Evolutionary conservation across 2,797 vertebrate species (phyloP).

Genomic region (Ispidina lecontei): DNA sequence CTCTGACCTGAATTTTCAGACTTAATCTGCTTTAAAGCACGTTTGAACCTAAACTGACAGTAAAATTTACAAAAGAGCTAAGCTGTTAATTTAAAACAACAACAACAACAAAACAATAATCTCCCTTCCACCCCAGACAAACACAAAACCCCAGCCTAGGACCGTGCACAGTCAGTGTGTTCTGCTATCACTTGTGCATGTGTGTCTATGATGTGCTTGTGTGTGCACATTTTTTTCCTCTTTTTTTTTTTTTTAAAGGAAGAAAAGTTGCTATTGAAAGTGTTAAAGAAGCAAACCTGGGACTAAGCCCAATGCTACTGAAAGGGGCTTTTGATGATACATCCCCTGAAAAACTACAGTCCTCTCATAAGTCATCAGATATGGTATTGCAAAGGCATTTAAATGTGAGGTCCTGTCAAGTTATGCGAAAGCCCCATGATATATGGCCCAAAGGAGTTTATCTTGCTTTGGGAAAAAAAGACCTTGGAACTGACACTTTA

Average conservation of each 20-base stretch:
- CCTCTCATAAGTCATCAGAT: conserved; percentile 76
- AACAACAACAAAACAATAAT: neutral
- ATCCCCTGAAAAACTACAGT: conserved; percentile 67
- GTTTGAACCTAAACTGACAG: neutral
- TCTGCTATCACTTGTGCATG: neutral
- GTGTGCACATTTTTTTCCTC: neutral
- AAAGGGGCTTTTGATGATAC: conserved; percentile 78
- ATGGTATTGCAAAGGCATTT: conserved; percentile 77
- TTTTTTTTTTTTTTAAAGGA: neutral
- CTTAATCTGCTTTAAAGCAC: conserved; percentile 60
- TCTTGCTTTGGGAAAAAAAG: conserved; percentile 91
- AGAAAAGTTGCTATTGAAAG: conserved; percentile 65
- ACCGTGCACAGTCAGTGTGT: neutral
- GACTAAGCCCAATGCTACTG: conserved; percentile 74
- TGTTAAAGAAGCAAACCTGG: conserved; percentile 71
- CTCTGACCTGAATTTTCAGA: conserved; percentile 71
- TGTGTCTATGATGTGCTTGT: neutral
- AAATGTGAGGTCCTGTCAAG: conserved; percentile 80
- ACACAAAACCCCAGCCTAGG: neutral
- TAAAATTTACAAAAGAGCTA: conserved; percentile 30
- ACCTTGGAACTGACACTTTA: conserved; percentile 90
- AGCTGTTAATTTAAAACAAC: conserved; percentile 32
- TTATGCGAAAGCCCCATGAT: conserved; percentile 76
- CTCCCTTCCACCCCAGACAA: neutral
- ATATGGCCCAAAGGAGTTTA: conserved; percentile 78